Evolutionary conservation across 1,140 invertebrate species (phyloP).

Genomic region (Cotesia glomerata): DNA sequence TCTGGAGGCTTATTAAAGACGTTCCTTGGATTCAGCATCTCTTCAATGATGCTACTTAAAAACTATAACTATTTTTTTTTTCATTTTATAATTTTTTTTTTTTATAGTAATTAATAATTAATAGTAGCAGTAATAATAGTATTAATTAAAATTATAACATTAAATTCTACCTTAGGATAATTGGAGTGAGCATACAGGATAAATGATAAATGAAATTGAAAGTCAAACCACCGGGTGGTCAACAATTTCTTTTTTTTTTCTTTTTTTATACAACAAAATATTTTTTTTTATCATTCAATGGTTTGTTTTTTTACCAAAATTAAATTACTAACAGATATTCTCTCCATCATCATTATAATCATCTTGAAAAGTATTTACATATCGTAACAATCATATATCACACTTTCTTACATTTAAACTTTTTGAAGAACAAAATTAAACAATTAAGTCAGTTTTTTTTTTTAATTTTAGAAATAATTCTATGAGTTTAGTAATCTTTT

Average conservation of each 20-base stretch:
- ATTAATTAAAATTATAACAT: background rate
- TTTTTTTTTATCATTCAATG: conserved; percentile 35
- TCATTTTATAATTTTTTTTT: conserved; percentile 2
- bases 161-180: conserved; percentile 35
- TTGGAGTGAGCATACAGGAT: conserved; percentile 36
- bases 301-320: conserved; percentile 22
- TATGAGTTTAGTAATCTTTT: too few relatives aligned
- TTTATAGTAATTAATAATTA: conserved; percentile 2
- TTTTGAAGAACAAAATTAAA: conserved; percentile 11
- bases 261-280: conserved; percentile 57
- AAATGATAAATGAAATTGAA: conserved; percentile 42
- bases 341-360: conserved; percentile 32
- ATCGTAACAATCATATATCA: conserved; percentile 49
- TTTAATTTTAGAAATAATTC: too few relatives aligned
- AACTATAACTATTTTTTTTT: conserved; percentile 4
- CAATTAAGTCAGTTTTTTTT: too few relatives aligned
- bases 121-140: conserved; percentile 10
- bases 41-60: background rate
- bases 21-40: conserved; percentile 17
- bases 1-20: conserved; percentile 35
- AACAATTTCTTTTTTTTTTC: conserved; percentile 48
- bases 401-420: conserved; percentile 52
- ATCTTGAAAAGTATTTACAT: conserved; percentile 41
- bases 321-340: conserved; percentile 17
- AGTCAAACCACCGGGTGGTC: conserved; percentile 45